These are phyloP conservation scores for Nesometra sesokonis DNA, from an alignment of 35 echinoderm and acorn worm species.

Conservation along the genomic window DNA sequence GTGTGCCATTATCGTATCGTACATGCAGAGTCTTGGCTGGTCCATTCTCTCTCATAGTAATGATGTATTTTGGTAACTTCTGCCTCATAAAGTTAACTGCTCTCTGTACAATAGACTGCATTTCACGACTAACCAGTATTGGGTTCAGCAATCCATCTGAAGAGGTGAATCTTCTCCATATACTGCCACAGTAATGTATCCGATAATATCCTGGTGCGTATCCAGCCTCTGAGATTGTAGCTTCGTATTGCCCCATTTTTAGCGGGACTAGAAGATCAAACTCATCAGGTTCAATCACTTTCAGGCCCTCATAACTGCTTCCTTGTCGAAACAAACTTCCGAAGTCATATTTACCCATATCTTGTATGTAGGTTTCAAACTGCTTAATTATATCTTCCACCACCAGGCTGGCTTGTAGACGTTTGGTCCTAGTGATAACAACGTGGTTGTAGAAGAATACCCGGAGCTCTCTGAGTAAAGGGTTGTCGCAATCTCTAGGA, in stretches of 20 bases:
- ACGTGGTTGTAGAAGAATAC: no score
- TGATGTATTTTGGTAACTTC: neutral
- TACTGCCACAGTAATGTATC: neutral
- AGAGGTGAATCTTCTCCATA: neutral
- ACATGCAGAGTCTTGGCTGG: neutral
- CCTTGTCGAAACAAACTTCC: neutral
- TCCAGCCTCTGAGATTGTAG: neutral
- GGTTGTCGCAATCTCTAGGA: no score
- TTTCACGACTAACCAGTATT: neutral
- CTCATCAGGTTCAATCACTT: neutral
- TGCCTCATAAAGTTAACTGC: neutral
- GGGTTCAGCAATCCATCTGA: neutral
- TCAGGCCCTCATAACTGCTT: neutral
- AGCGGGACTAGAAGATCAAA: neutral
- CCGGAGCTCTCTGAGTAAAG: no score
- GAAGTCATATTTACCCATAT: no score
- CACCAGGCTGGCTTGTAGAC: no score
- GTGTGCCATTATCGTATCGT: neutral
- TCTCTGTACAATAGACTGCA: neutral
- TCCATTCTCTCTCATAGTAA: neutral
- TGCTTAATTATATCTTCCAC: no score
- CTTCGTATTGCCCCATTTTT: neutral
- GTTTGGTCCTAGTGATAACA: no score
- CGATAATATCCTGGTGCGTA: neutral
- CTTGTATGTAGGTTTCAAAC: no score